A percentile compares a stretch with the other conserved stretches of the same genome.
These are phyloP conservation scores for Illadopsis cleaveri DNA, from an alignment of 2,113 vertebrate genomes.

Conservation along the genomic window DNA sequence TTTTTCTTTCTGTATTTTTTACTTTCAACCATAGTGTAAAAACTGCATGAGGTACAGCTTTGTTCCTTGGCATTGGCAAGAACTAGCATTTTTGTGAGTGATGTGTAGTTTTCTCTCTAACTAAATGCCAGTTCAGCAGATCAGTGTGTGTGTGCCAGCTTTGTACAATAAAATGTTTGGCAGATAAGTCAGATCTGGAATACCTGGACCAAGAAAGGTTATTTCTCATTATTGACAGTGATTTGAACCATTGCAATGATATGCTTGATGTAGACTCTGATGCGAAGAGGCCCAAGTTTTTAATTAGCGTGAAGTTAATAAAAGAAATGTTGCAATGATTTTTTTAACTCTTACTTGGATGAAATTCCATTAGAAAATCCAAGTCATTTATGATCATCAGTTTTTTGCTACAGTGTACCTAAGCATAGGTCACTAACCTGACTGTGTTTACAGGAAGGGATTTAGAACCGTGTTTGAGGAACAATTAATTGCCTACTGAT, in stretches of 20 bases:
- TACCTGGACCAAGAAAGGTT: conserved; percentile 10
- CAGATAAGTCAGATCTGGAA: neutral
- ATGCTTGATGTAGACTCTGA: neutral
- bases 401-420: neutral
- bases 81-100: conserved; percentile 37
- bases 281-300: neutral
- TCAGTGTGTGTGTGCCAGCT: neutral
- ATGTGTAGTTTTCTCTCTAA: conserved; percentile 39
- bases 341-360: neutral
- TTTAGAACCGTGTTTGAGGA: conserved; percentile 60
- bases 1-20: conserved; percentile 59
- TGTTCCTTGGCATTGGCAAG: conserved; percentile 47
- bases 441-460: conserved; percentile 62
- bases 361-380: conserved; percentile 56
- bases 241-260: neutral
- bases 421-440: conserved; percentile 37
- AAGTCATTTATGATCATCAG: conserved; percentile 54
- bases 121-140: conserved; percentile 3
- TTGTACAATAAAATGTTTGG: neutral
- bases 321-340: neutral
- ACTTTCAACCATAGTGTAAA: neutral
- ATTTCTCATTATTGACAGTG: neutral
- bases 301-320: neutral
- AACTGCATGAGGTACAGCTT: conserved; percentile 43
- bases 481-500: conserved; percentile 66